A percentile compares a stretch with the other conserved stretches of the same genome.
Evolutionary conservation across 2,888 invertebrate genomes (phyloP).

Genomic region (Aleiodes alternator): DNA sequence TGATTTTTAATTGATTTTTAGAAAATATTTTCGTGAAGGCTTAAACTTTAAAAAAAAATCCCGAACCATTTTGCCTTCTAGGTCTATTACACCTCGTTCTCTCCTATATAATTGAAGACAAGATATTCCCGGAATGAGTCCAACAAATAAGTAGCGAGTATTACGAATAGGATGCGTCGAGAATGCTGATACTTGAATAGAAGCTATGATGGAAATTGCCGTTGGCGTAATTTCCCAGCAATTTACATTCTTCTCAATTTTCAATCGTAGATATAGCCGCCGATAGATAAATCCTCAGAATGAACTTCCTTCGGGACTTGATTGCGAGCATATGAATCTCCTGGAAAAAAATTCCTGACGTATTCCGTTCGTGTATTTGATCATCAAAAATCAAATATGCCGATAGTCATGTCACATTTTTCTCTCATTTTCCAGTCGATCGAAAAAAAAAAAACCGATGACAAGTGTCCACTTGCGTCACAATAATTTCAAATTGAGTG

Average conservation of each 20-base stretch:
- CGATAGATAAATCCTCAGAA: no score
- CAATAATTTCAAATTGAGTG: no score
- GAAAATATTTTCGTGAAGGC: not conserved
- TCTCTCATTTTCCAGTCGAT: no score
- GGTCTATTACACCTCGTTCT: not conserved
- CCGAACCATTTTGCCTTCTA: no score
- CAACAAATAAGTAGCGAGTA: not conserved
- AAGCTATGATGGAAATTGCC: conserved; percentile 55
- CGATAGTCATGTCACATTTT: no score
- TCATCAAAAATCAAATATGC: no score
- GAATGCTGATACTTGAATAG: conserved; percentile 46
- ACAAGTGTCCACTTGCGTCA: no score
- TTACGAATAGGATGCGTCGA: conserved; percentile 31
- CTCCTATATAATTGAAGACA: not conserved
- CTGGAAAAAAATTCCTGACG: not conserved
- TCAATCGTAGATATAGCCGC: not conserved
- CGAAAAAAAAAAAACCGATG: no score
- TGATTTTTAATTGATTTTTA: no score
- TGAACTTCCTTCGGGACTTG: no score
- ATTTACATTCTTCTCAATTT: conserved; percentile 12
- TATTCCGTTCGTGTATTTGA: no score
- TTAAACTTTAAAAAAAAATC: no score
- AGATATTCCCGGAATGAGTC: not conserved
- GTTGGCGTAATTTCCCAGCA: conserved; percentile 36
- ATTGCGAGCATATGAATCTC: not conserved